Evolutionary conservation across 2,888 invertebrate genomes (phyloP).

Genomic region (Morinoia aosen): DNA sequence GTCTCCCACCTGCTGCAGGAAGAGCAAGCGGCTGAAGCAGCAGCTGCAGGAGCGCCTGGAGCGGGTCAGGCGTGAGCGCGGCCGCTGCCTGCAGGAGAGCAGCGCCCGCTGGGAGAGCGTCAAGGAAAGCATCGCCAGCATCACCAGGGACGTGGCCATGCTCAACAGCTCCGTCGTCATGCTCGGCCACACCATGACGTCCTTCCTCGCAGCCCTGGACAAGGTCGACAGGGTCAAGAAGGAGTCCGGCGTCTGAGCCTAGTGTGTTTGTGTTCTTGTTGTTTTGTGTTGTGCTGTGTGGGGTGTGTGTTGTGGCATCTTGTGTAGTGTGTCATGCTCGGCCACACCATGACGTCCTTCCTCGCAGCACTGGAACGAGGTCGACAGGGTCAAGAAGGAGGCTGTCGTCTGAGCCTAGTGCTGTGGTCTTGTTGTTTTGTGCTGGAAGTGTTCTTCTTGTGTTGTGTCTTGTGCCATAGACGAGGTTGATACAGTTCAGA

Average conservation of each 20-base stretch:
- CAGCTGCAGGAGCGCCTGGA: slow-evolving; percentile 41
- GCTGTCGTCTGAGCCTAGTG: neutral
- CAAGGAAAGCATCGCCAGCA: neutral
- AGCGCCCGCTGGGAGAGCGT: neutral
- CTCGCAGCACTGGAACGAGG: neutral
- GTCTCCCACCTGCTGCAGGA: neutral
- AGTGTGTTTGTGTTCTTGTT: neutral
- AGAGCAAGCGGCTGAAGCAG: slow-evolving; percentile 39
- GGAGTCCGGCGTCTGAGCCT: neutral
- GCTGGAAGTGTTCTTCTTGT: no score
- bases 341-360: slow-evolving; percentile 19
- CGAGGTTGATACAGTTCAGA: neutral
- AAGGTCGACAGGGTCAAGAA: slow-evolving; percentile 22
- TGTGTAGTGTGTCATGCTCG: slow-evolving; percentile 35
- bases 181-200: slow-evolving; percentile 41
- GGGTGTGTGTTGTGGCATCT: no score
- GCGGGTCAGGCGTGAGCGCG: neutral
- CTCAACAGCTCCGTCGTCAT: slow-evolving; percentile 46
- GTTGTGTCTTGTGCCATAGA: neutral
- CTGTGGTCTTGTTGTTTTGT: neutral
- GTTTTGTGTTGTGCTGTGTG: no score
- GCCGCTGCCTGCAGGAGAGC: neutral
- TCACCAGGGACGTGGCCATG: neutral
- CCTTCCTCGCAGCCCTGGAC: neutral
- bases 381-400: slow-evolving; percentile 27